Evolutionary conservation across 2,797 vertebrate species (phyloP).

Genomic region (Neosilurus hyrtlii): DNA sequence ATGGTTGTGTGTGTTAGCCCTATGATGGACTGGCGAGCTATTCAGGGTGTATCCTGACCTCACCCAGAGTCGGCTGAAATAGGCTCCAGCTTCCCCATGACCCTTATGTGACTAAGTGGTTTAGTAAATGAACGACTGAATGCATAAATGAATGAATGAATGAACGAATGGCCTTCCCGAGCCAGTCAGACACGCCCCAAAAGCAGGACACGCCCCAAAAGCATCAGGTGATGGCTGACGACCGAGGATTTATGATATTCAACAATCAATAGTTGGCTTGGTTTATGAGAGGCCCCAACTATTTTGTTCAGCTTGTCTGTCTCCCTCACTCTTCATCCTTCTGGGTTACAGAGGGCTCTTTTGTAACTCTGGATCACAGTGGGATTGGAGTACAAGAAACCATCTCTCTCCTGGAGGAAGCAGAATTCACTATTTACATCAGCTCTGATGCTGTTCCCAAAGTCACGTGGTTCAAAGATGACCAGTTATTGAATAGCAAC

Average conservation of each 20-base stretch:
- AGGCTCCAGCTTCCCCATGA: too few species aligned
- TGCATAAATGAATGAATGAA: too few species aligned
- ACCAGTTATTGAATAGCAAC: constrained; percentile 63
- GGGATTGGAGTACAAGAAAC: constrained; percentile 78
- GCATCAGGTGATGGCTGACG: neutral
- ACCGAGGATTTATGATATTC: neutral
- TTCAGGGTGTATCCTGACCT: too few species aligned
- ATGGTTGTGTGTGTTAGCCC: too few species aligned
- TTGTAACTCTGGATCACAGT: constrained; percentile 81
- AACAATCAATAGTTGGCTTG: neutral
- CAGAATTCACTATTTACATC: constrained; percentile 84
- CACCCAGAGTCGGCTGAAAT: too few species aligned
- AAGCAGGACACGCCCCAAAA: neutral
- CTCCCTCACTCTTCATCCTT: neutral
- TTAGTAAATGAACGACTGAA: too few species aligned
- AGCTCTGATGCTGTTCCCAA: constrained; percentile 82
- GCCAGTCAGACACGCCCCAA: neutral
- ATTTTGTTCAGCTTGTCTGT: neutral
- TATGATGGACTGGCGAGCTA: too few species aligned
- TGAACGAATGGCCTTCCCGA: too few species aligned
- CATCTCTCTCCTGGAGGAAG: constrained; percentile 84
- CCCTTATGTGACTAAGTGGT: too few species aligned
- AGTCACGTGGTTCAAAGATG: constrained; percentile 87
- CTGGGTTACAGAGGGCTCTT: constrained; percentile 72
- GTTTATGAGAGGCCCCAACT: neutral